These are phyloP conservation scores for Melanotaenia parkinsoni DNA, from an alignment of 2,797 vertebrate genomes.

Conservation along the genomic window DNA sequence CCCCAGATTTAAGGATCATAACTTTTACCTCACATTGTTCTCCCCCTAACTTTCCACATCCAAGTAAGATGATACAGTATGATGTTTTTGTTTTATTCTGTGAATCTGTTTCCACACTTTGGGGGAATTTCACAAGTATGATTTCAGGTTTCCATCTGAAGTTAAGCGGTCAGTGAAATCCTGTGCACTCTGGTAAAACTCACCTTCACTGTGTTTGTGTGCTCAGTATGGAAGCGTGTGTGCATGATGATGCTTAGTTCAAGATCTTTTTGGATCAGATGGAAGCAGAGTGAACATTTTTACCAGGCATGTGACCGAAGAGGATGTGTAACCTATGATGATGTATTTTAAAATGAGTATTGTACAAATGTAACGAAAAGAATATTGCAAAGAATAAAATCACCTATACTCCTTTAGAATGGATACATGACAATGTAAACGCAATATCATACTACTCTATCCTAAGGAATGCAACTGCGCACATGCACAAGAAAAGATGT, in stretches of 20 bases:
- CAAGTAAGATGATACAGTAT: not conserved
- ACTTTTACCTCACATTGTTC: not conserved
- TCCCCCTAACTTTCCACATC: not conserved
- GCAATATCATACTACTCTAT: slow-evolving; percentile 89
- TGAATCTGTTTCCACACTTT: not conserved
- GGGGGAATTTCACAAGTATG: not conserved
- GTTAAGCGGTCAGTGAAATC: slow-evolving; percentile 10
- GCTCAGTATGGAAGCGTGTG: slow-evolving; percentile 19
- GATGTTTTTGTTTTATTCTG: not conserved
- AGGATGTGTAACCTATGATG: slow-evolving; percentile 67
- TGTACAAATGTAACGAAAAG: slow-evolving; percentile 82
- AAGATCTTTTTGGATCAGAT: slow-evolving; percentile 29
- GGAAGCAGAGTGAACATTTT: slow-evolving; percentile 38
- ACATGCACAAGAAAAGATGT: slow-evolving; percentile 87
- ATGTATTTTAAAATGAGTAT: slow-evolving; percentile 79
- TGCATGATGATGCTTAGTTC: slow-evolving; percentile 34
- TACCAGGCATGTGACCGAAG: slow-evolving; percentile 64
- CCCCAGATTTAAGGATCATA: not conserved
- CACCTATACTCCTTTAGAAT: slow-evolving; percentile 87
- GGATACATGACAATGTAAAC: slow-evolving; percentile 87
- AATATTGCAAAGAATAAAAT: slow-evolving; percentile 69
- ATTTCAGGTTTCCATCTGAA: slow-evolving; percentile 19
- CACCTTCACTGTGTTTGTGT: slow-evolving; percentile 34
- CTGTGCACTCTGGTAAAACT: slow-evolving; percentile 25
- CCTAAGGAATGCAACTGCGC: slow-evolving; percentile 89